These are phyloP conservation scores for Rhysida immarginata DNA, from an alignment of 1,140 invertebrate genomes.

Conservation along the genomic window DNA sequence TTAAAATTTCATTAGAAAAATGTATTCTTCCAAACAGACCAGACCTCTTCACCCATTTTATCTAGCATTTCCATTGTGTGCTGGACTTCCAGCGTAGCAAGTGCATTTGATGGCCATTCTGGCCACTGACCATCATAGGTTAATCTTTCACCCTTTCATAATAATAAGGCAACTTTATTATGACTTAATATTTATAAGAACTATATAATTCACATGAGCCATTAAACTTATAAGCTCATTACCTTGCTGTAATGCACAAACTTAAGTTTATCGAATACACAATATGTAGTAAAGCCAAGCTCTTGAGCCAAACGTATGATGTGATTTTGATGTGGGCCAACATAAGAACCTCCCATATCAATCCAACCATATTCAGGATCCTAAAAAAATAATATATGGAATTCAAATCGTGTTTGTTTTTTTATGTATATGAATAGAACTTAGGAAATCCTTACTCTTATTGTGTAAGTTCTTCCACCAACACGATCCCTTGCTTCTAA, in stretches of 20 bases:
- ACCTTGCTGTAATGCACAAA: conserved; percentile 18
- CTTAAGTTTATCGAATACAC: conserved; percentile 19
- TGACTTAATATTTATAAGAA: no score
- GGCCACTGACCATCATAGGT: conserved; percentile 11
- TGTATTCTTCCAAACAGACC: neutral
- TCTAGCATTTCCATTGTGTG: conserved; percentile 19
- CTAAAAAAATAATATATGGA: conserved; percentile 8
- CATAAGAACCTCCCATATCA: conserved; percentile 23
- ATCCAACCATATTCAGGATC: conserved; percentile 19
- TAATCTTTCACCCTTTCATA: conserved; percentile 11
- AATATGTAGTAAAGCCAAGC: conserved; percentile 25
- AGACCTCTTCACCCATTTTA: conserved; percentile 20
- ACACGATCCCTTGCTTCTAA: no score
- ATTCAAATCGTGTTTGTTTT: no score
- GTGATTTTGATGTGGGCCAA: conserved; percentile 21
- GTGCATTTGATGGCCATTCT: conserved; percentile 6
- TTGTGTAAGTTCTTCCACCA: no score
- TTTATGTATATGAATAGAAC: no score
- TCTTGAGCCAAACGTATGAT: conserved; percentile 24
- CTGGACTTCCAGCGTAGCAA: conserved; percentile 15
- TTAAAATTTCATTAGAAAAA: neutral
- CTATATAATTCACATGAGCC: no score
- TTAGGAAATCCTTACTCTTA: no score
- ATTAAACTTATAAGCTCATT: no score
- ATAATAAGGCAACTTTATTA: no score